Evolutionary conservation across 2,888 invertebrate species (phyloP), one percentile per base, ranked within the genome.

Genomic region (Abrostola tripartita): DNA sequence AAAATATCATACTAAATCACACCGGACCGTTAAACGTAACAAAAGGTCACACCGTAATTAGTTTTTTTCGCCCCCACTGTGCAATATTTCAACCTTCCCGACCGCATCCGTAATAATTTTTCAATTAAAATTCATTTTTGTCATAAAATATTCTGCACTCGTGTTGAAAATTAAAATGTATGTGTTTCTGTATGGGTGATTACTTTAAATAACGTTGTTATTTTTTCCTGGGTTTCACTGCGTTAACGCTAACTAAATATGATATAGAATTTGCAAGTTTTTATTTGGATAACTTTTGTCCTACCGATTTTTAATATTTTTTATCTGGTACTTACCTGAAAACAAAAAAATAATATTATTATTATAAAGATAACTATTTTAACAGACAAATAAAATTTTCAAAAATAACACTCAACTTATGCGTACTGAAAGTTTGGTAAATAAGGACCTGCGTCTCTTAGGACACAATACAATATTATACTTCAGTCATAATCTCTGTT

Each of bases 91-190:
- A 91, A 79, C 76, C 78, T 79, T 81, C 80, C 77, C 85, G 79
- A 84, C 87, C 88, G 82, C 88, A 88, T 88, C 76, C 84, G 89
- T 89, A 87, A 90, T 89, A 87, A 89, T 89, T 89, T 88, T 88
- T 85, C 90, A 90, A 90, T 90, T 90, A 90, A 86, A 86, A 86
- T 85, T 83, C 84, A 81, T 86, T 85, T 85, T 83, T 81, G 78
- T 72, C 76, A 78, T 79, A 78, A 79, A 79, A 73, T 79, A 79
- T 79, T 79, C 79, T 79, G 77, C 77, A 79, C 77, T 79, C 79
- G 77, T 79, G 75, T 77, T 77, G 76, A 78, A 79, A 79, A 79
- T 79, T 68, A 74, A 79, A 79, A 79, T 76, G 67, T 78, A 79
- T 77, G 81, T 75, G 76, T 74, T 71, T 69, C 65, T 68, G 62